Percentiles rank a stretch among this genome's conserved stretches.
phyloP scores from a whole-genome alignment of 2,113 vertebrate genomes.

The Chloropsis hardwickii region DNA sequence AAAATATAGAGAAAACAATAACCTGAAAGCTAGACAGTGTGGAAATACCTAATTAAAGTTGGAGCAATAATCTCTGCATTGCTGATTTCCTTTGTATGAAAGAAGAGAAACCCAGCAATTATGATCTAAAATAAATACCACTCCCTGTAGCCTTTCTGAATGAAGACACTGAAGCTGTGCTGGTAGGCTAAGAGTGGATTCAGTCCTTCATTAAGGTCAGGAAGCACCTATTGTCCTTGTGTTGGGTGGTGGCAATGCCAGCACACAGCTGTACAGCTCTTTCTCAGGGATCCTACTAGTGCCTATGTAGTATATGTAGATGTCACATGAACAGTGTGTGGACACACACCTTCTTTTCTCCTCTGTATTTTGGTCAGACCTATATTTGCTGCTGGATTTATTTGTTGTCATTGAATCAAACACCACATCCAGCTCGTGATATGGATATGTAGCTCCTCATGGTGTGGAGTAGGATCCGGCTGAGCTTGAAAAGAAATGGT shows the following conservation, averaged over 20 bases:
- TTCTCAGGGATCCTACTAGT: rapidly evolving
- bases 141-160: background rate
- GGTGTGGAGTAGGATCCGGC: background rate
- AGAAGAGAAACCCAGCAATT: background rate
- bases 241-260: background rate
- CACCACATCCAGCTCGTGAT: background rate
- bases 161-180: background rate
- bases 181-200: background rate
- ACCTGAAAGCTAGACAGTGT: background rate
- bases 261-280: rapidly evolving
- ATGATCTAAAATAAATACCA: background rate
- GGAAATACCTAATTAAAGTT: slow-evolving; percentile 8
- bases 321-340: background rate
- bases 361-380: background rate
- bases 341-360: background rate
- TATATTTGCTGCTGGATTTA: background rate
- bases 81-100: background rate
- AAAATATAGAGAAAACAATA: background rate
- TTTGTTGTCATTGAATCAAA: background rate
- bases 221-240: background rate
- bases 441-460: background rate
- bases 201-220: background rate
- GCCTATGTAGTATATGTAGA: rapidly evolving
- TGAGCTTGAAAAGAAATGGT: background rate
- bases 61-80: slow-evolving; percentile 4